Base-by-base conservation (phyloP, 2,113 vertebrate genomes). In the Sakesphorus luctuosus region DNA sequence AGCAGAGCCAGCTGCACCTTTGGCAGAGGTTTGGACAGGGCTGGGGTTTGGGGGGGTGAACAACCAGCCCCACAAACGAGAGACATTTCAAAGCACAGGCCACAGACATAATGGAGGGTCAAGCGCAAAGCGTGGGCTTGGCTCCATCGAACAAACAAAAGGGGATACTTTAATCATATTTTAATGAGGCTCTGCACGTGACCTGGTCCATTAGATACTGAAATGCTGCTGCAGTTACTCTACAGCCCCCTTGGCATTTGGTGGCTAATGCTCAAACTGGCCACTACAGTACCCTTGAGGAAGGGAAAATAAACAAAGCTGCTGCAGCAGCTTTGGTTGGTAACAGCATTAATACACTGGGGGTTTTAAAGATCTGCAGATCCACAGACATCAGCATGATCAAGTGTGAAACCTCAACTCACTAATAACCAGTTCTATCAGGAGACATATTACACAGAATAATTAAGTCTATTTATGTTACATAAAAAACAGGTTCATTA, bases 151-250 rank as follows among this genome's bases (percentile, higher is more conserved):
- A 59, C 80, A 86, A 88, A 90, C 92, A 94, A 88, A 93, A 94
- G 89, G 69, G 59, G 77, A 87, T 35, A 94, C 80, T 92, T 94
- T 77, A 94, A 93, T 94, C 84, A 18, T 71, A 67, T 93, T 94
- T 94, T 93, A 95, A 96, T 87, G 73, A 94, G 89, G 65, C 52
- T 71, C 33, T 78, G 76, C 91, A 92, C 49, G 35, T 86, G 87
- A 94, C 92, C 73, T 20, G 65, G 33, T 78, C 95, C 76, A 63
- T 86, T 72, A 90, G 83, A 87, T 9, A 63, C 79, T 59, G 79
- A 94, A 92, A 88, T 50, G 76, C 50, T 88, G 83, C 66, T 61
- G 87, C 73, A 71, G 87, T 68, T 71, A 67, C 77, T 65, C 81
- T 5, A 69, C 74, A 53, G 84, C 78, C 89, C 74, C 92, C 79